These are phyloP conservation scores for Linurgus olivaceus DNA, from an alignment of 2,797 vertebrate species.

Conservation along the genomic window DNA sequence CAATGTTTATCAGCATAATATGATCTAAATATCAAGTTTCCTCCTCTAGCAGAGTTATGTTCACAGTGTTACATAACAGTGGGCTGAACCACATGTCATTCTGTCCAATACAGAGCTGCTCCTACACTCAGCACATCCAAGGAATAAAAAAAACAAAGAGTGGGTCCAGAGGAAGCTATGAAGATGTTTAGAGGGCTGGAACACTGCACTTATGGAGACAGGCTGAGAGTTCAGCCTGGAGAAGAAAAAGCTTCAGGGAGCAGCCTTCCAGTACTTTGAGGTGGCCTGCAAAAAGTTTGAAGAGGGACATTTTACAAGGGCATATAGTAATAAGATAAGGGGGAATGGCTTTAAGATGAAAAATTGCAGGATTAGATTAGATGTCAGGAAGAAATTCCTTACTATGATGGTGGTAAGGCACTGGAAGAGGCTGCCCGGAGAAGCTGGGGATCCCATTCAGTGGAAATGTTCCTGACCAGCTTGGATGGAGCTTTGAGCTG, in stretches of 20 bases:
- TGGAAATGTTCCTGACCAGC: background rate
- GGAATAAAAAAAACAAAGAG: background rate
- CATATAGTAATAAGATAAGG: background rate
- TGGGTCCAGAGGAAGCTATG: background rate
- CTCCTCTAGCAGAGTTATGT: background rate
- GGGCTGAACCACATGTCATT: accelerated
- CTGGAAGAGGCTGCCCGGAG: background rate
- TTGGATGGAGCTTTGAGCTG: background rate
- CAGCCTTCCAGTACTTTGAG: background rate
- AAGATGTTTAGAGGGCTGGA: background rate
- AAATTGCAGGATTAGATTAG: background rate
- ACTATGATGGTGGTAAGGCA: background rate
- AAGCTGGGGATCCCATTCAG: background rate
- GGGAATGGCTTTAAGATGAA: background rate
- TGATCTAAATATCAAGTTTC: background rate
- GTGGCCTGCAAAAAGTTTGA: background rate
- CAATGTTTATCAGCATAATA: background rate
- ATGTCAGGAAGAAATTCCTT: background rate
- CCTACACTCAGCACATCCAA: background rate
- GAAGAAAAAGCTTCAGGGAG: background rate
- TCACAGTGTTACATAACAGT: background rate
- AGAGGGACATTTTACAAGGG: background rate
- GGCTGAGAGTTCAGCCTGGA: background rate
- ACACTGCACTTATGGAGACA: background rate
- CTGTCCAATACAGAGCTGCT: background rate